phyloP scores from a whole-genome alignment of 2,888 invertebrate genomes.

The Adelphocoris suturalis region DNA sequence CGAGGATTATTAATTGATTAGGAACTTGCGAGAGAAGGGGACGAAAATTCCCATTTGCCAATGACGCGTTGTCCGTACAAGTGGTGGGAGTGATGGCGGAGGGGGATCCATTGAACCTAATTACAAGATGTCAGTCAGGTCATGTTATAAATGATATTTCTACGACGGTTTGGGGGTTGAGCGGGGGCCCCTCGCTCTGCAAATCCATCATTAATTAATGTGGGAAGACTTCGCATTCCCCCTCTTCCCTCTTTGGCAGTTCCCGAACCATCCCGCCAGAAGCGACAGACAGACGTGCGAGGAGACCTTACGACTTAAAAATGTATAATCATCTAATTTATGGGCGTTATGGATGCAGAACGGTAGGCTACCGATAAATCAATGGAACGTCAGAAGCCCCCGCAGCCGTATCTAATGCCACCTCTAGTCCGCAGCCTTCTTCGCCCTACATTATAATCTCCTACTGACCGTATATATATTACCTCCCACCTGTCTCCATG shows the following conservation, averaged over 20 bases:
- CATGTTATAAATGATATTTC: slow-evolving; percentile 71
- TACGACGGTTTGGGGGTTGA: slow-evolving; percentile 54
- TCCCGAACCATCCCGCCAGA: slow-evolving; percentile 45
- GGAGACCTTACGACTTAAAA: slow-evolving; percentile 64
- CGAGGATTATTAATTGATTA: slow-evolving; percentile 66
- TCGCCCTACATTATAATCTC: slow-evolving; percentile 58
- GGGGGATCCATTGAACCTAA: slow-evolving; percentile 69
- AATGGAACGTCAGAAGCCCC: slow-evolving; percentile 34
- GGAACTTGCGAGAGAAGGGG: slow-evolving; percentile 36
- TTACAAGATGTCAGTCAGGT: slow-evolving; percentile 70
- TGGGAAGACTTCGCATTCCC: slow-evolving; percentile 61
- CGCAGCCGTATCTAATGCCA: slow-evolving; percentile 55
- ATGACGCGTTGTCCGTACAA: slow-evolving; percentile 58
- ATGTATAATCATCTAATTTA: slow-evolving; percentile 69
- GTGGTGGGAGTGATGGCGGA: background rate
- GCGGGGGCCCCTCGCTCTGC: slow-evolving; percentile 48
- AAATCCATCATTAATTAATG: slow-evolving; percentile 69
- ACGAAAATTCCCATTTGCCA: slow-evolving; percentile 63
- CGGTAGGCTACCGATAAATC: slow-evolving; percentile 70
- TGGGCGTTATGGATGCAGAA: slow-evolving; percentile 63
- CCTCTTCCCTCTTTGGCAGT: background rate
- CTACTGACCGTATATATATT: slow-evolving; percentile 38
- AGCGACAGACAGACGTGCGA: slow-evolving; percentile 63
- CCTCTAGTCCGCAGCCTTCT: slow-evolving; percentile 45
- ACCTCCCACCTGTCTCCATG: slow-evolving; percentile 35